Base-by-base conservation (phyloP, 2,888 invertebrate species). In the Diachrysia chrysitis region DNA sequence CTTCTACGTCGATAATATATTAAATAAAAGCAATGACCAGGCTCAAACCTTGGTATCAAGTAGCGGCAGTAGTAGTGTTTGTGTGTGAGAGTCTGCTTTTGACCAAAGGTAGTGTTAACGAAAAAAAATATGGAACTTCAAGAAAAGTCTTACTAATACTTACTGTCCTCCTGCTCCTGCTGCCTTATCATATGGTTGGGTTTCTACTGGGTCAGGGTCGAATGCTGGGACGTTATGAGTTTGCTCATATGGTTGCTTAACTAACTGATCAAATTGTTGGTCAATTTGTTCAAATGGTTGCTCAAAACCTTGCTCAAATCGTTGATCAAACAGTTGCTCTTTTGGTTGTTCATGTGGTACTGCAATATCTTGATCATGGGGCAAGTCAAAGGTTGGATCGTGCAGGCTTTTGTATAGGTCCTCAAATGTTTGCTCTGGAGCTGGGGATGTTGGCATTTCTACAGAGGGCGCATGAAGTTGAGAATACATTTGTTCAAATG, bases 361-460 rank as follows among this genome's bases (percentile, higher is more conserved):
- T 14, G 21, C 57, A 35, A 46, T n/a, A 16, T 46, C 58, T 66
- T 42, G 48, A 14, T 59, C 56, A 17, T 56, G 61, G 10, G 76
- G 16, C 42, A 46, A 19, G 4, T 71, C 63, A 54, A 9, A 0
- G 5, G 35, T 4, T 10, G 29, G 63, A 1, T 66, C 63, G 29
- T 76, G 72, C 17, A 72, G 54, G 29, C 59, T 60, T 35, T 21
- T 76, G 56, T 72, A 76, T 3, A 76, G n/a, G 19, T 76, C 76
- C 1, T 76, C 72, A 55, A 76, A 76, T 37, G 76, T 76, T 69
- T 76, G 58, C 21, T 76, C 76, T 14, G 54, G 48, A 14, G 32
- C 54, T 46, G n/a, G 35, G 0, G 29, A 14, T 1, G 25, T 19
- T 16, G 19, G 29, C 0, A 48, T 0, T 16, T 59, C 48, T 35